phyloP scores from a whole-genome alignment of 2,888 invertebrate species.

The Drepanosiphum platanoidis region DNA sequence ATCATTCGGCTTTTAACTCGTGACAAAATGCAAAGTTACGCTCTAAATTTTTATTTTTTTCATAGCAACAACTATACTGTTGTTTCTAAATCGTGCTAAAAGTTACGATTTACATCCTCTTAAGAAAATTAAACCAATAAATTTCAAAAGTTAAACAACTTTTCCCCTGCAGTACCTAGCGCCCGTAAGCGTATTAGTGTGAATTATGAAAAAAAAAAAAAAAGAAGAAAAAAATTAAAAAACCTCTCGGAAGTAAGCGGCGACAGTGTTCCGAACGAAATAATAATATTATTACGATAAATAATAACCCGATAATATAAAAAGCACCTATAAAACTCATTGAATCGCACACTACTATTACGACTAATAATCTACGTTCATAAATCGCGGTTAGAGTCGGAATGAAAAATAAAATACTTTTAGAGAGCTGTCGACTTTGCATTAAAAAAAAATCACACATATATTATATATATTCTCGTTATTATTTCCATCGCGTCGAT shows the following conservation, averaged over 20 bases:
- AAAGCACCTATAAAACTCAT: neutral
- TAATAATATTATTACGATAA: slow-evolving; percentile 7
- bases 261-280: neutral
- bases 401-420: too few relatives aligned
- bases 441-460: too few relatives aligned
- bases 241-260: neutral
- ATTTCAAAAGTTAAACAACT: slow-evolving; percentile 56
- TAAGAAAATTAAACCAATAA: slow-evolving; percentile 59
- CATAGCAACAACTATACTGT: slow-evolving; percentile 22
- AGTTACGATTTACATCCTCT: slow-evolving; percentile 57
- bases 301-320: slow-evolving; percentile 26
- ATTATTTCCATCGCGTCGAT: too few relatives aligned
- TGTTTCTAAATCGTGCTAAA: slow-evolving; percentile 26
- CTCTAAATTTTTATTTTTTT: slow-evolving; percentile 30
- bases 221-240: slow-evolving; percentile 5
- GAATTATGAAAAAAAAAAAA: slow-evolving; percentile 33
- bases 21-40: slow-evolving; percentile 41
- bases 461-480: too few relatives aligned
- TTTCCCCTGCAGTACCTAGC: slow-evolving; percentile 16
- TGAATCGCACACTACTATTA: too few relatives aligned
- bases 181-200: slow-evolving; percentile 37
- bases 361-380: too few relatives aligned
- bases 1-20: slow-evolving; percentile 49
- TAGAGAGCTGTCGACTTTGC: too few relatives aligned
- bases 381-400: too few relatives aligned